These are phyloP conservation scores for Heliconius melpomene DNA, from an alignment of 1,140 invertebrate species.

Conservation along the genomic window DNA sequence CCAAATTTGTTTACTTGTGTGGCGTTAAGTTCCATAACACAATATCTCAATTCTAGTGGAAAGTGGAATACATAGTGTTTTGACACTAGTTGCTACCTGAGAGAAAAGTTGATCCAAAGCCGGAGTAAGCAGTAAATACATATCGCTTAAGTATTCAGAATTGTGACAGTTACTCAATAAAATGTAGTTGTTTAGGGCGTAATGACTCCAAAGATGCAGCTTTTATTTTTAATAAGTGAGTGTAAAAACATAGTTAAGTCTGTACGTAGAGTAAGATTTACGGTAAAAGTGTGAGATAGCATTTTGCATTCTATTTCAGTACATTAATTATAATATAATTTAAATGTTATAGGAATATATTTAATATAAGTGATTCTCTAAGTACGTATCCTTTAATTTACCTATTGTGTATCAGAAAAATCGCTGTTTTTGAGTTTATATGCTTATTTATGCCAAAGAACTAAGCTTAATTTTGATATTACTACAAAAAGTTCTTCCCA, in stretches of 20 bases:
- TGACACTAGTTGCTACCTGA: too few species aligned
- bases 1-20: too few species aligned
- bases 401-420: neutral
- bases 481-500: conserved; percentile 1
- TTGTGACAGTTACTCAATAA: conserved; percentile 67
- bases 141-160: conserved; percentile 72
- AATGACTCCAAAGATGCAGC: conserved; percentile 71
- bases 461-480: conserved; percentile 28
- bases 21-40: too few species aligned
- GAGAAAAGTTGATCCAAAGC: neutral
- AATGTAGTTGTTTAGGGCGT: conserved; percentile 56
- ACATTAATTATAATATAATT: conserved; percentile 13
- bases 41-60: neutral
- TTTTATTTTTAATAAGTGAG: conserved; percentile 75
- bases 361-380: conserved; percentile 1
- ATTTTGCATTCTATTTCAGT: neutral
- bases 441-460: conserved; percentile 38
- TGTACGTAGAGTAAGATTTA: conserved; percentile 57
- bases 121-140: conserved; percentile 51
- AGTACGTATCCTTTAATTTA: neutral
- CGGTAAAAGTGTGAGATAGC: neutral
- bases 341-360: conserved; percentile 5
- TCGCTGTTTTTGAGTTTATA: neutral
- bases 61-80: conserved; percentile 20
- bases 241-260: conserved; percentile 64